A percentile compares a stretch with the other conserved stretches of the same genome.
These are phyloP conservation scores for Anguilla pacifica DNA, from an alignment of 2,797 vertebrate species.

Conservation along the genomic window DNA sequence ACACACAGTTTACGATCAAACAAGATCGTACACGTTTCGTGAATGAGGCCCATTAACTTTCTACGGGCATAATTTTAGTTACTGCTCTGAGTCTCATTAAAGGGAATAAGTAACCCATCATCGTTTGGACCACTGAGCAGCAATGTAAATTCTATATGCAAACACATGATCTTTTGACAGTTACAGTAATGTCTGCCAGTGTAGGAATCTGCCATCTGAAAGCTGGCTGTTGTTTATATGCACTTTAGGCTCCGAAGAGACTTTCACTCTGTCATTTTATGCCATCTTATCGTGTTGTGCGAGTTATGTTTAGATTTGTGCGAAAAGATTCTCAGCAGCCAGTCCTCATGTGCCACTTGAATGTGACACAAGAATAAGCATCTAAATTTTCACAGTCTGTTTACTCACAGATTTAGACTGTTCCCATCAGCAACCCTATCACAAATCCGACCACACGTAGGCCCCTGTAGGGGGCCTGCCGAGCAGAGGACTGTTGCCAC, in stretches of 20 bases:
- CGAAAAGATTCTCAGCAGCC: background rate
- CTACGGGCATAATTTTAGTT: slow-evolving; percentile 11
- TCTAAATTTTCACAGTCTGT: background rate
- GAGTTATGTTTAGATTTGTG: background rate
- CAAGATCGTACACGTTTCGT: too few relatives aligned
- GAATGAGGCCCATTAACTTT: background rate
- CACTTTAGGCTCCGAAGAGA: background rate
- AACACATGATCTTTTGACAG: background rate
- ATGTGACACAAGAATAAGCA: background rate
- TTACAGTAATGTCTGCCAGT: background rate
- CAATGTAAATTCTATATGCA: background rate
- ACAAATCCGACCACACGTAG: background rate
- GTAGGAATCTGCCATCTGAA: background rate
- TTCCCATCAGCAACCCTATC: too few relatives aligned
- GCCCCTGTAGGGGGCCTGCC: background rate
- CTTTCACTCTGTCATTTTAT: background rate
- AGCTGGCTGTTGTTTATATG: background rate
- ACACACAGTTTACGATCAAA: too few relatives aligned
- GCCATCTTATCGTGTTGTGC: background rate
- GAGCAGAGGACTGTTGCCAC: background rate
- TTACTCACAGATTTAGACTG: background rate
- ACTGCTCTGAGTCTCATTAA: background rate
- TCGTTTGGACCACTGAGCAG: slow-evolving; percentile 17
- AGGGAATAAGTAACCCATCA: slow-evolving; percentile 16
- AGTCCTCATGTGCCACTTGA: background rate